Evolutionary conservation across 2,113 vertebrate genomes (phyloP).

Genomic region (Leucopsar rothschildi): DNA sequence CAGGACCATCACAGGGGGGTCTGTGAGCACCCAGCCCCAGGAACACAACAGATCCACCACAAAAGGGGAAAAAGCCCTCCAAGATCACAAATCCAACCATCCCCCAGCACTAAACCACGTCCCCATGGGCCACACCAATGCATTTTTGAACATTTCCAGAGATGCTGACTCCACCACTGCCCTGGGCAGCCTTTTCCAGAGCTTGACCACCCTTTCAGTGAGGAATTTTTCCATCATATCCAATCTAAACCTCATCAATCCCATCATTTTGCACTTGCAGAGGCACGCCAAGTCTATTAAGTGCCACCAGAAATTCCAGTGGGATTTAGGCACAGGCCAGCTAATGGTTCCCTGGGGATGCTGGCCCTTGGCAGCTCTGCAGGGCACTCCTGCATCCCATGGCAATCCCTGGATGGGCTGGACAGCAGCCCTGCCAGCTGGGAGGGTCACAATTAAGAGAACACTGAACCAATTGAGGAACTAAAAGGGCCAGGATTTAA

Average conservation of each 20-base stretch:
- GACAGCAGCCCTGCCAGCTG: neutral
- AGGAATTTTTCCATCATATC: neutral
- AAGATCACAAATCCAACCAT: neutral
- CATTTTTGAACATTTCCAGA: neutral
- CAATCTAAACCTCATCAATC: neutral
- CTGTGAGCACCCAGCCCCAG: neutral
- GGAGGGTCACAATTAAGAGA: neutral
- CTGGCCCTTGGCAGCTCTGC: neutral
- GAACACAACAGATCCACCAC: fast-evolving
- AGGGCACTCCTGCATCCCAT: neutral
- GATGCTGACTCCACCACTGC: neutral
- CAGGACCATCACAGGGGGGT: neutral
- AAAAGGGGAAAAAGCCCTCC: neutral
- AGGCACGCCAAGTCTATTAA: fast-evolving
- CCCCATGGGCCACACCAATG: neutral
- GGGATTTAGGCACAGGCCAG: neutral
- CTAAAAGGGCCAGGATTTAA: neutral
- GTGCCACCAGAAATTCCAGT: neutral
- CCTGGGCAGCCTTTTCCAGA: neutral
- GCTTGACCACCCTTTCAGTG: neutral
- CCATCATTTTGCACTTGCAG: fast-evolving
- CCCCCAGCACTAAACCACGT: neutral
- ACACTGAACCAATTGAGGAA: neutral
- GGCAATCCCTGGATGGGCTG: neutral
- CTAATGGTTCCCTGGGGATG: neutral